A percentile compares a stretch with the other conserved stretches of the same genome.
phyloP scores from a whole-genome alignment of 1,140 invertebrate species.

The Aporrectodea caliginosa region DNA sequence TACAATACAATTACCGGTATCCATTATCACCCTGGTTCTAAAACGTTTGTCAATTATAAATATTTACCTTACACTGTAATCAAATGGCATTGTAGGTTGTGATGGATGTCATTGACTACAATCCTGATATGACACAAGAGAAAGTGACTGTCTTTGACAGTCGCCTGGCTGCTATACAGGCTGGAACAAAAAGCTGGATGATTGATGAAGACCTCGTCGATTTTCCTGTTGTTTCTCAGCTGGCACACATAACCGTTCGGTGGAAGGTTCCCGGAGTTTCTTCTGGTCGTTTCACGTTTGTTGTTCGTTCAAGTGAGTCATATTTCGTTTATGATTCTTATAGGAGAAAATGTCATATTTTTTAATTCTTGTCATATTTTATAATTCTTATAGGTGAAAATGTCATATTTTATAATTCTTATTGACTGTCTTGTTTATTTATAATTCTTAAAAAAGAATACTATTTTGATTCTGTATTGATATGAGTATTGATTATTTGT shows the following conservation, averaged over 20 bases:
- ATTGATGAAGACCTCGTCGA: slow-evolving; percentile 52
- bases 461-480: too few relatives aligned
- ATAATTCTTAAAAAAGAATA: too few relatives aligned
- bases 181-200: slow-evolving; percentile 39
- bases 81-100: slow-evolving; percentile 18
- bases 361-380: too few relatives aligned
- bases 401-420: too few relatives aligned
- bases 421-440: too few relatives aligned
- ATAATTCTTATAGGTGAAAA: too few relatives aligned
- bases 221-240: slow-evolving; percentile 47
- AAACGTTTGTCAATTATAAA: too few relatives aligned
- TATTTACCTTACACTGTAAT: too few relatives aligned
- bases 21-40: too few relatives aligned
- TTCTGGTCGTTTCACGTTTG: slow-evolving; percentile 50
- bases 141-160: slow-evolving; percentile 47
- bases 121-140: slow-evolving; percentile 45
- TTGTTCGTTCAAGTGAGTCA: slow-evolving; percentile 44
- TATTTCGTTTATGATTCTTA: not conserved
- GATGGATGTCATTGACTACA: slow-evolving; percentile 50
- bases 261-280: slow-evolving; percentile 40
- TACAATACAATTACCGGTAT: too few relatives aligned
- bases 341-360: too few relatives aligned
- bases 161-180: slow-evolving; percentile 16
- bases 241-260: slow-evolving; percentile 41
- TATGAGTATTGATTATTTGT: too few relatives aligned